Evolutionary conservation across 2,888 invertebrate species (phyloP).

Genomic region (Hemithea aestivaria): DNA sequence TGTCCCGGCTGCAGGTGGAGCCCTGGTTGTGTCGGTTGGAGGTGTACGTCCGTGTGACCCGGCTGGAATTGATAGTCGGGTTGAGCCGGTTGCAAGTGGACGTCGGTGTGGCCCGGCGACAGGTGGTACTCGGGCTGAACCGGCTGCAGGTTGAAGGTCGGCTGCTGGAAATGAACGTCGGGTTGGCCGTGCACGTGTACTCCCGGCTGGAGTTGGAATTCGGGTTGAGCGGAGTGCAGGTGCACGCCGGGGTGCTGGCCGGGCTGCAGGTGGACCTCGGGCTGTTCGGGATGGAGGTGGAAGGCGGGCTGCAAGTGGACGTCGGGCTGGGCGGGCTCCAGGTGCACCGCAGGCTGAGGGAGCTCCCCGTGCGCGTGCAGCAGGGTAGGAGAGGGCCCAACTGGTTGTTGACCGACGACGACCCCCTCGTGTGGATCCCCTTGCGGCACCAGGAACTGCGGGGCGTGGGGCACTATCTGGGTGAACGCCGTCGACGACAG

Average conservation of each 20-base stretch:
- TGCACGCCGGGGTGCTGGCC: slow-evolving; percentile 14
- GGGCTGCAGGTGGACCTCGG: slow-evolving; percentile 20
- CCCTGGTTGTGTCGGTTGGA: slow-evolving; percentile 15
- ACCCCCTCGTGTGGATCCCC: slow-evolving; percentile 35
- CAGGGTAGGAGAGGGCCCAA: slow-evolving; percentile 38
- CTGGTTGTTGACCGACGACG: slow-evolving; percentile 39
- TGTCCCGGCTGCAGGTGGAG: slow-evolving; percentile 16
- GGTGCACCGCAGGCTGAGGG: slow-evolving; percentile 26
- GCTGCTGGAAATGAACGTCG: slow-evolving; percentile 19
- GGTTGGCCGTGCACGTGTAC: slow-evolving; percentile 22
- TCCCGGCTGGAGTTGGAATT: slow-evolving; percentile 24
- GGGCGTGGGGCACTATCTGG: slow-evolving; percentile 48
- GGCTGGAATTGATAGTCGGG: slow-evolving; percentile 17
- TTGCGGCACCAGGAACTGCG: slow-evolving; percentile 46
- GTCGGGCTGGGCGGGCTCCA: slow-evolving; percentile 31
- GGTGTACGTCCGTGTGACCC: slow-evolving; percentile 15
- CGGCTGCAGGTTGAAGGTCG: slow-evolving; percentile 20
- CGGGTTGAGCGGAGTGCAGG: slow-evolving; percentile 29
- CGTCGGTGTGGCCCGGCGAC: slow-evolving; percentile 19
- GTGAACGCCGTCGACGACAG: slow-evolving; percentile 33
- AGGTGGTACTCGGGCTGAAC: slow-evolving; percentile 21
- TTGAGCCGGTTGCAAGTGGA: slow-evolving; percentile 20
- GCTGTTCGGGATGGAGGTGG: slow-evolving; percentile 21
- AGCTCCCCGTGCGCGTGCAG: slow-evolving; percentile 37
- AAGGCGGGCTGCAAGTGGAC: slow-evolving; percentile 29